Evolutionary conservation across 2,888 invertebrate species (phyloP), one percentile per base, ranked within the genome.

Genomic region (Argyra leucocephala): DNA sequence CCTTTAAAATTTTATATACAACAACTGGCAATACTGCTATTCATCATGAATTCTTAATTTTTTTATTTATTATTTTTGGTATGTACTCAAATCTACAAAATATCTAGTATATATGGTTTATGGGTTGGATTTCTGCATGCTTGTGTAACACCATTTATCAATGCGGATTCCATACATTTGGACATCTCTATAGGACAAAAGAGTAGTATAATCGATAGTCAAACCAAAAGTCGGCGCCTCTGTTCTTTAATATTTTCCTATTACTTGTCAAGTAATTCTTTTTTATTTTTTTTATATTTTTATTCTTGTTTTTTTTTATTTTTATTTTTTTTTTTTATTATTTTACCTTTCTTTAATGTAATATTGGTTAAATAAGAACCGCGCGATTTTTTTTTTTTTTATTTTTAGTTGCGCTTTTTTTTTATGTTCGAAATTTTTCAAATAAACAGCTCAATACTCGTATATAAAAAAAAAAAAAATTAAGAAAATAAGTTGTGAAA

Each of bases 141-240:
- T 48, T 48, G n/a, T 48, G 48, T 48, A 48, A 48, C 48, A 48
- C 48, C 48, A 48, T 48, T 48, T 48, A 48, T 48, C 48, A 48
- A 48, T 48, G 48, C 48, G 48, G 48, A 48, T 48, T 48, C 48
- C 48, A 18, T 48, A 48, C 48, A 48, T 48, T 48, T 48, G 48
- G 48, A 48, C 48, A 48, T 48, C 48, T 48, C 48, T 48, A 48
- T 48, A 48, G 48, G 48, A 48, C 48, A 48, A 48, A 48, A 48
- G 9, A 18, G 48, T 48, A 12, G 48, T 12, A 48, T 48, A 48
- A 48, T 48, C 48, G 48, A 48, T 48, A 48, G 15, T 48, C 48
- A 48, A 31, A 48, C 9, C 48, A 15, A 48, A 15, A 18, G 48
- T 48, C 48, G 48, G 48, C 48, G 48, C 48, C 48, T 48, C 48